Conservation (phyloP, 1,140 invertebrate species). For the Thalassaphorura encarpata region DNA sequence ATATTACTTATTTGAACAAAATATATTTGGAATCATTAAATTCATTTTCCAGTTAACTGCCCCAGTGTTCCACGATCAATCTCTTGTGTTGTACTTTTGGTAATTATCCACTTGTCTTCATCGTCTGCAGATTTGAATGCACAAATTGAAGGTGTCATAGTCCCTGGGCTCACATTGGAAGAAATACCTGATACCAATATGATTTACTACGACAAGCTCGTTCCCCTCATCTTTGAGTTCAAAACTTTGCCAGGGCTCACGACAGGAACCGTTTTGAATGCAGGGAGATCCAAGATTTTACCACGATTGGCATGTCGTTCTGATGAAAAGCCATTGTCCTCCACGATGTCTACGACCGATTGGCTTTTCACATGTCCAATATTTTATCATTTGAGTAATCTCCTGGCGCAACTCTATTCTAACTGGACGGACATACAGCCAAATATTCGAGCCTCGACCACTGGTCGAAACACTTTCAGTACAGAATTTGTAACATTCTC, state of each 20-base stretch:
- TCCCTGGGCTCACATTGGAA: constrained; percentile 16
- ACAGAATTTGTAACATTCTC: neutral
- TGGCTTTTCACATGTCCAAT: constrained; percentile 23
- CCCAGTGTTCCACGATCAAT: too few relatives aligned
- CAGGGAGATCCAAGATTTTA: neutral
- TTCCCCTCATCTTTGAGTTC: constrained; percentile 22
- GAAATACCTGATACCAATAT: constrained; percentile 3
- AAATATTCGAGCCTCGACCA: neutral
- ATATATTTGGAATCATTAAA: too few relatives aligned
- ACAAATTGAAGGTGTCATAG: neutral
- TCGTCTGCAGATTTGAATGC: neutral
- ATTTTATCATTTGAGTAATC: constrained; percentile 16
- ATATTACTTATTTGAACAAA: too few relatives aligned
- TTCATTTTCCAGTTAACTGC: too few relatives aligned
- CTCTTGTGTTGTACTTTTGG: too few relatives aligned
- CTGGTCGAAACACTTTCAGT: neutral
- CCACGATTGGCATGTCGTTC: constrained; percentile 13
- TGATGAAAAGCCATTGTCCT: constrained; percentile 4
- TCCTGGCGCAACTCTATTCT: constrained; percentile 7
- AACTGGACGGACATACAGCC: constrained; percentile 13
- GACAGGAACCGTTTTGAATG: neutral
- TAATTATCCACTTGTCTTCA: too few relatives aligned
- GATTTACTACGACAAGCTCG: constrained; percentile 11
- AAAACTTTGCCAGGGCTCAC: constrained; percentile 3
- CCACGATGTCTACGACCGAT: neutral